Conservation (phyloP, 2,113 vertebrate species). For the Mola mola region DNA sequence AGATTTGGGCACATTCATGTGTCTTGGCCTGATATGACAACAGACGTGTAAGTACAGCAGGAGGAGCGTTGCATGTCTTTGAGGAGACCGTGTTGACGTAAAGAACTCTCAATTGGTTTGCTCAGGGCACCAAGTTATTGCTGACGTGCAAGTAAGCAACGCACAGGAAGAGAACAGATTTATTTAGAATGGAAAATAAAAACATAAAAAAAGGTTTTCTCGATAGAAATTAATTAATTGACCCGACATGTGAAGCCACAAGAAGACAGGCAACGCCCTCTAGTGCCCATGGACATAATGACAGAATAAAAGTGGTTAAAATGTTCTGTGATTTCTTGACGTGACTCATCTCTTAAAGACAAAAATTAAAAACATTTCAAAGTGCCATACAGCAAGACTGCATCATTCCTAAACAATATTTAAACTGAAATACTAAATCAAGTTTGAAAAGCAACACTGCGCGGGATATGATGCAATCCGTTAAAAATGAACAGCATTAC, state of each 20-base stretch:
- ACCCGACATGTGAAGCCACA: constrained; percentile 1
- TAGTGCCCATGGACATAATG: constrained; percentile 32
- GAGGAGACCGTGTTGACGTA: constrained; percentile 6
- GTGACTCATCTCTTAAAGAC: too few species aligned
- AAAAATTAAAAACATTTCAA: too few species aligned
- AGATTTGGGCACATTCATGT: constrained; percentile 6
- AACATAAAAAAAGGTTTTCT: background rate
- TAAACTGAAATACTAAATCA: constrained; percentile 11
- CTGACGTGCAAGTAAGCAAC: constrained; percentile 3
- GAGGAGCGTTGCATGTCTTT: constrained; percentile 7
- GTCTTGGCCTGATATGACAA: constrained; percentile 17
- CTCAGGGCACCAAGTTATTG: constrained; percentile 30
- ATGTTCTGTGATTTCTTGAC: background rate
- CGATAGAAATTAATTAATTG: too few species aligned
- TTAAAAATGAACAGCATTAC: background rate
- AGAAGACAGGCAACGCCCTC: constrained; percentile 16
- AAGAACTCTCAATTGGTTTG: constrained; percentile 1
- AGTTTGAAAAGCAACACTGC: background rate
- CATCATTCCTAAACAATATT: constrained; percentile 2
- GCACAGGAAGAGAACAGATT: constrained; percentile 2
- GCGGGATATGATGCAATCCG: constrained; percentile 18
- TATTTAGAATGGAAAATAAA: background rate
- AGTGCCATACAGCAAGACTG: constrained; percentile 36
- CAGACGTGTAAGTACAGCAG: constrained; percentile 20
- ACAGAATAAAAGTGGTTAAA: constrained; percentile 40